Evolutionary conservation across 2,888 invertebrate species (phyloP).

Genomic region (Standfussiana lucernea): DNA sequence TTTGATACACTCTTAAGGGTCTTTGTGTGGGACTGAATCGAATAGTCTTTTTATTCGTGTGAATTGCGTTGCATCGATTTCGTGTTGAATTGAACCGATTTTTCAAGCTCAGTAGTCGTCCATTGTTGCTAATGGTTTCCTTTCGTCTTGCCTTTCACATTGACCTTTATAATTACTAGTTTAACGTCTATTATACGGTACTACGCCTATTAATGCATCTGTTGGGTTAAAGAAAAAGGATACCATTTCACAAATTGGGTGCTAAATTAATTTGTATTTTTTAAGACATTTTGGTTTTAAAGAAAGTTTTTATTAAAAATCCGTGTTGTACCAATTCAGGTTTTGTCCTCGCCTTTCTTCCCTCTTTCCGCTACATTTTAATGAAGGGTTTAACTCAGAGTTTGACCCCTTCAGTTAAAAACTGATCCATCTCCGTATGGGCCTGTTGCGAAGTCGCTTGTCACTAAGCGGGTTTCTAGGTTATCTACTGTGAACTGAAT

Average conservation of each 20-base stretch:
- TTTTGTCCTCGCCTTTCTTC: not conserved
- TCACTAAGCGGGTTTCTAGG: not conserved
- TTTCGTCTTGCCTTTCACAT: conserved; percentile 78
- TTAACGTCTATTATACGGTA: conserved; percentile 74
- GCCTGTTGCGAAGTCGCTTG: not conserved
- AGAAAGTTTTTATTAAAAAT: not conserved
- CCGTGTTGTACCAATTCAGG: not conserved
- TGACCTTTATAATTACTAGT: conserved; percentile 81
- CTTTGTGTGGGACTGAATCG: conserved; percentile 84
- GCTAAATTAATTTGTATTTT: conserved; percentile 31
- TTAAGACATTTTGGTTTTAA: not conserved
- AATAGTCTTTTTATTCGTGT: conserved; percentile 84
- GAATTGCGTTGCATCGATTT: conserved; percentile 84
- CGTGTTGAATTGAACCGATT: conserved; percentile 88
- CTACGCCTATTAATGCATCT: conserved; percentile 65
- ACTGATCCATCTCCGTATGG: not conserved
- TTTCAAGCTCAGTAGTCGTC: conserved; percentile 89
- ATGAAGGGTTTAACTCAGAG: not conserved
- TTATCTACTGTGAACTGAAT: not conserved
- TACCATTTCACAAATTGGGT: conserved; percentile 33
- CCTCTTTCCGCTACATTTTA: not conserved
- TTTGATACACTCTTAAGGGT: conserved; percentile 89
- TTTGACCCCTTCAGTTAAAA: not conserved
- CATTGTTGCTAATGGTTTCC: conserved; percentile 85
- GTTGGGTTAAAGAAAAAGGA: conserved; percentile 59